Conservation (phyloP, 1,140 invertebrate species). For the Pseudomyrmex gracilis region DNA sequence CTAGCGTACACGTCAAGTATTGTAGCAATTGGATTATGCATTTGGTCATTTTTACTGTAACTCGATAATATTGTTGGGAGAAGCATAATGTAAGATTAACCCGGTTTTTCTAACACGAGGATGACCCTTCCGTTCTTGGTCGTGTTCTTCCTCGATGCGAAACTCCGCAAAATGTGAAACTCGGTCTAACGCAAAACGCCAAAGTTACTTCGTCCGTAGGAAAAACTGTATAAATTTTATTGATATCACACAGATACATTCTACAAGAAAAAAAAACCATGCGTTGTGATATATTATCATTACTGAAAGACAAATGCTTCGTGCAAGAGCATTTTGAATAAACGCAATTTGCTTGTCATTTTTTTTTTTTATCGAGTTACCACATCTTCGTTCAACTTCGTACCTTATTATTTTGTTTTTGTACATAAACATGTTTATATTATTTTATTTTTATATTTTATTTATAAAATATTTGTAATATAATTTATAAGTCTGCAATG, state of each 20-base stretch:
- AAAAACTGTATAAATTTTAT: constrained; percentile 5
- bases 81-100: background rate
- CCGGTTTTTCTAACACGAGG: background rate
- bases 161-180: background rate
- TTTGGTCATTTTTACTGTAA: constrained; percentile 78
- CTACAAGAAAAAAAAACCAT: too few species aligned
- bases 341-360: background rate
- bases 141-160: constrained; percentile 28
- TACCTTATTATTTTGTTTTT: constrained; percentile 1
- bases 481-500: background rate
- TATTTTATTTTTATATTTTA: constrained; percentile 21
- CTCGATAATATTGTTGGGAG: background rate
- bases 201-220: constrained; percentile 7
- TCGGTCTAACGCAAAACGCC: constrained; percentile 33
- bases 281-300: constrained; percentile 11
- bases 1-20: constrained; percentile 80
- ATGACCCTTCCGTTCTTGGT: constrained; percentile 16
- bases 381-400: background rate
- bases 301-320: background rate
- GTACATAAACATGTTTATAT: constrained; percentile 5
- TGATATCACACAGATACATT: background rate
- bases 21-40: constrained; percentile 80
- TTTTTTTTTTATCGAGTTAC: background rate
- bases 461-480: background rate
- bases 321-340: background rate